Evolutionary conservation across 2,797 vertebrate genomes (phyloP).

Genomic region (Thripadectes ignobilis): DNA sequence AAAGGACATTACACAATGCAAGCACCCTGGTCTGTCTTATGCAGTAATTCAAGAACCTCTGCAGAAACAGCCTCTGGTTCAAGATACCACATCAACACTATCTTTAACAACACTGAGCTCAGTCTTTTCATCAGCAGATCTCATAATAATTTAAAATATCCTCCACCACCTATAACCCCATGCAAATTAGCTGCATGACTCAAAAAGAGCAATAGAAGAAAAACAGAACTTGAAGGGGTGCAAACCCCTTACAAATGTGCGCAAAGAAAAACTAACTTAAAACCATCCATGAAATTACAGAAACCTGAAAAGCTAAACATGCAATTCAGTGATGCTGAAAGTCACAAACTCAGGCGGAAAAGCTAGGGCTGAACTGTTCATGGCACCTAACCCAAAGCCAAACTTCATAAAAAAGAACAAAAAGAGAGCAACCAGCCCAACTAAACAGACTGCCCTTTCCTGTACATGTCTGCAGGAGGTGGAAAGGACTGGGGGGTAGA

Average conservation of each 20-base stretch:
- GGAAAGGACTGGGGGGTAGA: accelerated
- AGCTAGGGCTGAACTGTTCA: not conserved
- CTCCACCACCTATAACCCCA: not conserved
- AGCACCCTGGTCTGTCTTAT: slow-evolving; percentile 13
- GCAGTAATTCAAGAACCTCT: slow-evolving; percentile 35
- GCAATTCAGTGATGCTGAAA: not conserved
- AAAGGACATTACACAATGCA: not conserved
- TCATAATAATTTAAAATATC: not conserved
- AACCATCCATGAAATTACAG: not conserved
- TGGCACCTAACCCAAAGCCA: not conserved
- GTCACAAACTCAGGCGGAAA: not conserved
- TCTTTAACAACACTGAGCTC: not conserved
- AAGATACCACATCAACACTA: not conserved
- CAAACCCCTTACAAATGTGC: not conserved
- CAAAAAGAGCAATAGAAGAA: not conserved
- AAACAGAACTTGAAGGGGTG: not conserved
- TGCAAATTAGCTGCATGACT: not conserved
- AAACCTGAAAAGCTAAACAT: not conserved
- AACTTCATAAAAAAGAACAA: not conserved
- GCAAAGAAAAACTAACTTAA: not conserved
- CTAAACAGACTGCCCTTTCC: not conserved
- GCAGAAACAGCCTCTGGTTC: not conserved
- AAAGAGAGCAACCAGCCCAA: not conserved
- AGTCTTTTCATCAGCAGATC: not conserved
- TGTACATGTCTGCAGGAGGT: not conserved